Evolutionary conservation across 2,797 vertebrate genomes (phyloP).

Genomic region (Schizopygopsis pylzovi): DNA sequence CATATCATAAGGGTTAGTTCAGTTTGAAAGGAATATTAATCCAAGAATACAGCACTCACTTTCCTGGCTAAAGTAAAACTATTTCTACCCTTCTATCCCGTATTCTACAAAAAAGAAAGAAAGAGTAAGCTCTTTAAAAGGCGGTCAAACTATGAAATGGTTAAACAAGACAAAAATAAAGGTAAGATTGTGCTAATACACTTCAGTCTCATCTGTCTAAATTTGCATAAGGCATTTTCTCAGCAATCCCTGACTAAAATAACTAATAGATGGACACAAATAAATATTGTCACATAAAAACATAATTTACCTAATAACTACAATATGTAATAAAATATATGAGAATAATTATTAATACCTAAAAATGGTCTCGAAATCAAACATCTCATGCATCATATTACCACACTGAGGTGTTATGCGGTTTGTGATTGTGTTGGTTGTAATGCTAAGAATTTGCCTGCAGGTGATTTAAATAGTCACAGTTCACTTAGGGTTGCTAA

Average conservation of each 20-base stretch:
- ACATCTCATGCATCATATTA: background rate
- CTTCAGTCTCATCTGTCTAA: constrained; percentile 4
- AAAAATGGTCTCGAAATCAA: background rate
- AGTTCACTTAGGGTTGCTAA: background rate
- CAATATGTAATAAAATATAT: background rate
- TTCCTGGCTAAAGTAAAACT: constrained; percentile 26
- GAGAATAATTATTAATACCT: background rate
- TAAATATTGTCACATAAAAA: background rate
- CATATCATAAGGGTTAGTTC: constrained; percentile 72
- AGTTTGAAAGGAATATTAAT: constrained; percentile 59
- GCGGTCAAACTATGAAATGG: background rate
- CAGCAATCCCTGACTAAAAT: constrained; percentile 24
- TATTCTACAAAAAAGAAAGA: background rate
- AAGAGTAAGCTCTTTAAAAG: constrained; percentile 7
- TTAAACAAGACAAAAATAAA: background rate
- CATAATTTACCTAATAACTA: background rate
- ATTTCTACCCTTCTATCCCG: constrained; percentile 17
- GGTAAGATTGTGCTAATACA: constrained; percentile 4
- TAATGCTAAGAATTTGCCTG: background rate
- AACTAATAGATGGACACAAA: background rate
- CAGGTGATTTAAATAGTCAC: constrained; percentile 4
- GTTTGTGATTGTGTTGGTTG: constrained; percentile 6
- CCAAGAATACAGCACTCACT: constrained; percentile 30
- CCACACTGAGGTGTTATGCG: constrained; percentile 28
- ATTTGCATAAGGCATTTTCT: constrained; percentile 12